Conservation (phyloP, 2,797 vertebrate species). For the Sebastes iracundus region DNA sequence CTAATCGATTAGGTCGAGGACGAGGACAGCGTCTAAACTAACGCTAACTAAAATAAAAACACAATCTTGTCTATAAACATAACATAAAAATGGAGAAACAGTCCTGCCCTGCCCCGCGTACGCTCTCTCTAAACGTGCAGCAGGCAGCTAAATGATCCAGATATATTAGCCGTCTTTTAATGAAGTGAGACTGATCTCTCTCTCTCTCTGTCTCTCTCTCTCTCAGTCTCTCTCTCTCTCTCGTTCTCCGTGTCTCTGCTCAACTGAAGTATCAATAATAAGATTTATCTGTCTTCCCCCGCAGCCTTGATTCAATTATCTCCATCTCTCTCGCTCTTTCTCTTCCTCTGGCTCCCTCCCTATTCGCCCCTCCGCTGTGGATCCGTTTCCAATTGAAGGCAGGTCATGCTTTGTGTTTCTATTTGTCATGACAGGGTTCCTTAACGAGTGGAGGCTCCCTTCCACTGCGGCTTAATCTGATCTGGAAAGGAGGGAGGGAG, state of each 20-base stretch:
- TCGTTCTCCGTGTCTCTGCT: conserved; percentile 44
- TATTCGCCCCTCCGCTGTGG: conserved; percentile 69
- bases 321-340: conserved; percentile 57
- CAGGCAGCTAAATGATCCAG: conserved; percentile 52
- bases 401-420: conserved; percentile 85
- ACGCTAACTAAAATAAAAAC: not conserved
- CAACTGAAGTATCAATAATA: conserved; percentile 81
- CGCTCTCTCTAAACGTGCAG: conserved; percentile 19
- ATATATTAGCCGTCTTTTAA: conserved; percentile 63
- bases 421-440: conserved; percentile 85
- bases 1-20: too few relatives aligned
- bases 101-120: not conserved
- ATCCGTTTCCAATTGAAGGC: conserved; percentile 85
- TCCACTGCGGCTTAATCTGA: conserved; percentile 79
- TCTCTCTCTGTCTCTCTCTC: not conserved
- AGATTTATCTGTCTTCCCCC: conserved; percentile 76
- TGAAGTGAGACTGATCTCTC: conserved; percentile 74
- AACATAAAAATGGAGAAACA: not conserved
- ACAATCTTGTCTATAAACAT: not conserved
- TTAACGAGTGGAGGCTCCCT: conserved; percentile 74
- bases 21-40: too few relatives aligned
- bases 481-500: conserved; percentile 63
- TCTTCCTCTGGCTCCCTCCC: conserved; percentile 58
- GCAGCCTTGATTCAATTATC: conserved; percentile 84
- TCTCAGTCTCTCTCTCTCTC: conserved; percentile 28